A percentile compares a stretch with the other conserved stretches of the same genome.
These are phyloP conservation scores for Echinarachnius parma DNA, from an alignment of 53 echinoderm and acorn worm species.

Conservation along the genomic window DNA sequence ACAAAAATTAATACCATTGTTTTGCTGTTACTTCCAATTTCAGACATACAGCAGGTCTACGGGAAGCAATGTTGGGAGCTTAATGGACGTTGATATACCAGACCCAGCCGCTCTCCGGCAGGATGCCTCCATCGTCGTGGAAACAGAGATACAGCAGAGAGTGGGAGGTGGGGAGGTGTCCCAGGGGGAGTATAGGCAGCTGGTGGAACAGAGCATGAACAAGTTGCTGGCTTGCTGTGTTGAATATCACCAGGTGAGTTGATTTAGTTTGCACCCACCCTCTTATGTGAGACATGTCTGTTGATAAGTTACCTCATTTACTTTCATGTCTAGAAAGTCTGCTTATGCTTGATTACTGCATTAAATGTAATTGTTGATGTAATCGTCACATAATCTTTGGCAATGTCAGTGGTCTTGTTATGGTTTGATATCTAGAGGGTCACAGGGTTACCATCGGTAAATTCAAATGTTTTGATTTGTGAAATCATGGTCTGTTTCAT, in stretches of 20 bases:
- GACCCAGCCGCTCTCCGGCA: constrained; percentile 46
- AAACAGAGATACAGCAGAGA: constrained; percentile 82
- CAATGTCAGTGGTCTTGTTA: too few relatives aligned
- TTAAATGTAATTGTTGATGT: too few relatives aligned
- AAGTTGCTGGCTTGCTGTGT: constrained; percentile 84
- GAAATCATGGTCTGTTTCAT: too few relatives aligned
- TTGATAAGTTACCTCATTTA: too few relatives aligned
- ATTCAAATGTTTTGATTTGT: too few relatives aligned
- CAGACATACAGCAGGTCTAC: constrained; percentile 76
- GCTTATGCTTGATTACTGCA: too few relatives aligned
- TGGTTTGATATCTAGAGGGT: constrained; percentile 80
- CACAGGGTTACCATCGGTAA: too few relatives aligned
- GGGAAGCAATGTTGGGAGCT: constrained; percentile 23
- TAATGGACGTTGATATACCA: constrained; percentile 43
- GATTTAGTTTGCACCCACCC: background rate
- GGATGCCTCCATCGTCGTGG: constrained; percentile 78
- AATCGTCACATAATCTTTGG: too few relatives aligned
- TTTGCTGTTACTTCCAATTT: background rate
- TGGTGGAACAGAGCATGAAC: constrained; percentile 83
- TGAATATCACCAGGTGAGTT: constrained; percentile 86
- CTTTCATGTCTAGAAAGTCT: too few relatives aligned
- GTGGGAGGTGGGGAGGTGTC: constrained; percentile 81
- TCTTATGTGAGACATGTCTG: background rate
- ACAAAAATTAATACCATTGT: background rate
- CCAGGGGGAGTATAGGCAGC: constrained; percentile 81